Evolutionary conservation across 2,797 vertebrate species (phyloP).

Genomic region (Rhyacichthys aspro): DNA sequence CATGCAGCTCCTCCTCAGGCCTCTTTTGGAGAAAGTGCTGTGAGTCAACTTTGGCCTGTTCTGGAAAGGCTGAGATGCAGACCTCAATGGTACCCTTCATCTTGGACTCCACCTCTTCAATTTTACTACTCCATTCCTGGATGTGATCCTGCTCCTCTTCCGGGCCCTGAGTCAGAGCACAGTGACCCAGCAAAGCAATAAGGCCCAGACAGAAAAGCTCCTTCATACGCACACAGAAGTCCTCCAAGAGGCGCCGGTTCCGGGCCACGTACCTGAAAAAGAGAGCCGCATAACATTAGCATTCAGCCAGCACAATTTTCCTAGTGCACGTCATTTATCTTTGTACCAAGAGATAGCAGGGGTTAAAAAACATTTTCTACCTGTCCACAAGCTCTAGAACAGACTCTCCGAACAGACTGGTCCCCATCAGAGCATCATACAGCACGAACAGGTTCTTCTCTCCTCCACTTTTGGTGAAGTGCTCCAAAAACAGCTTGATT

Average conservation of each 20-base stretch:
- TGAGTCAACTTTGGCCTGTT: slow-evolving; percentile 73
- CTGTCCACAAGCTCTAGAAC: slow-evolving; percentile 73
- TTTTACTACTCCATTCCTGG: slow-evolving; percentile 74
- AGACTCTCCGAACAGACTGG: slow-evolving; percentile 72
- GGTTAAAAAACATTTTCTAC: not conserved
- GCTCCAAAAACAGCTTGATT: slow-evolving; percentile 77
- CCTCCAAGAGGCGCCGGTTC: slow-evolving; percentile 79
- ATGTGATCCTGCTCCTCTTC: slow-evolving; percentile 75
- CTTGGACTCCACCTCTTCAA: slow-evolving; percentile 75
- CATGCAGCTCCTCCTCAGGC: slow-evolving; percentile 55
- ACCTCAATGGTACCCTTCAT: slow-evolving; percentile 77
- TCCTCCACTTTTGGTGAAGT: slow-evolving; percentile 77
- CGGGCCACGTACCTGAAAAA: slow-evolving; percentile 72
- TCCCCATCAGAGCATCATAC: slow-evolving; percentile 78
- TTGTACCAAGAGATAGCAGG: not conserved
- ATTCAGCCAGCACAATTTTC: too few relatives aligned
- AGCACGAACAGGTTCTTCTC: slow-evolving; percentile 81
- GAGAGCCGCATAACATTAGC: not conserved
- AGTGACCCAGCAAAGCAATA: slow-evolving; percentile 78
- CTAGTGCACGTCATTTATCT: not conserved
- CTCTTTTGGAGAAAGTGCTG: slow-evolving; percentile 72
- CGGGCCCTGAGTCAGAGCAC: slow-evolving; percentile 68
- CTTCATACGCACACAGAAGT: slow-evolving; percentile 82
- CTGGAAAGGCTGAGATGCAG: slow-evolving; percentile 73
- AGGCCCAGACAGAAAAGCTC: slow-evolving; percentile 82